Base-by-base conservation (phyloP, 2,113 vertebrate species). In the Polypterus bichir region DNA sequence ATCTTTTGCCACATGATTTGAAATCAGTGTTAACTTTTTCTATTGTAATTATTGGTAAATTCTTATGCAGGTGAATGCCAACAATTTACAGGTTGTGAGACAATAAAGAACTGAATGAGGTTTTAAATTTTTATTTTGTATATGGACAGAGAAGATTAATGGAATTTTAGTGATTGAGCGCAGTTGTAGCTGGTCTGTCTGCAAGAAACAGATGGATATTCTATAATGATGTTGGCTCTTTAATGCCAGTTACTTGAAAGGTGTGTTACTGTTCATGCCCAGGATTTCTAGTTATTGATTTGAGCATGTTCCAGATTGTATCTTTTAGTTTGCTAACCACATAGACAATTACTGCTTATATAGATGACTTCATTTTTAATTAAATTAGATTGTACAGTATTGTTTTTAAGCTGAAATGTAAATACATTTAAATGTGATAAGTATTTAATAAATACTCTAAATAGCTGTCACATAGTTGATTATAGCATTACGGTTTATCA, bases 81-180 rank as follows among this genome's bases (percentile, higher is more conserved):
- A 86, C 83, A 86, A 86, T 85, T 89, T 85, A 89, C 80, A 80
- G 79, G 81, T 84, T 85, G 83, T 86, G 81, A 84, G 74, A 82
- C 84, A 83, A 86, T 86, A 86, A 86, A 83, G 82, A 83, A 82
- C 86, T 83, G 82, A 85, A 86, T 83, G 82, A 79, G 81, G 80
- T 85, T 88, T 86, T 86, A 82, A 57, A 87, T 88, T 87, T 88
- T 88, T 67, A 11, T 81, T 79, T 80, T 83, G 86, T 79, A 84
- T 82, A 79, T 76, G 79, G 74, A 78, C 83, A 75, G 76, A 75
- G 69, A 77, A 86, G 84, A 89, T 89, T 87, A 88, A 88, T 88
- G 81, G 84, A 86, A 87, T 88, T 88, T 85, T 83, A 86, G 84
- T 85, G 84, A 87, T 77, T 72, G 79, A 74, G 77, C 80, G 70